These are phyloP conservation scores for Trachelus troglodyta DNA, from an alignment of 2,888 invertebrate genomes.

Conservation along the genomic window DNA sequence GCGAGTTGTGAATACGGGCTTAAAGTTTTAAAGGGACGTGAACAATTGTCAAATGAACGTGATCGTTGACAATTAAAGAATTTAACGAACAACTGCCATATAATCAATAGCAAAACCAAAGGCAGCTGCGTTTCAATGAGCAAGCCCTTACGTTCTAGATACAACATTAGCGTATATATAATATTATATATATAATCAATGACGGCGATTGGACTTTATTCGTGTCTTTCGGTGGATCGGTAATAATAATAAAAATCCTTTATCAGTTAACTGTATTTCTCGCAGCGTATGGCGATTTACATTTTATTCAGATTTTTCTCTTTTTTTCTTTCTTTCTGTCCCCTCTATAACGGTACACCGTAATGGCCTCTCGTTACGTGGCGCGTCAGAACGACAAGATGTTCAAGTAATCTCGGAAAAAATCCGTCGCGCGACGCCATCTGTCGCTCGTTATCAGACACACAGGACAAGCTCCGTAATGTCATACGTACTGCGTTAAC, in stretches of 20 bases:
- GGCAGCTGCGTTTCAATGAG: slow-evolving; percentile 31
- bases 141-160: slow-evolving; percentile 32
- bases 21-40: neutral
- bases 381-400: neutral
- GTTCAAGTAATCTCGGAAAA: neutral
- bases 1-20: no score
- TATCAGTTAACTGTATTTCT: neutral
- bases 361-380: neutral
- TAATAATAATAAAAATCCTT: neutral
- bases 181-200: slow-evolving; percentile 3
- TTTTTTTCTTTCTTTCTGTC: neutral
- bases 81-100: slow-evolving; percentile 6
- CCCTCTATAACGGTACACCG: neutral
- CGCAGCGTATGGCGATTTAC: neutral
- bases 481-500: neutral
- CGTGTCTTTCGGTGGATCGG: slow-evolving; percentile 11
- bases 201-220: neutral
- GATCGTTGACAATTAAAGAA: neutral
- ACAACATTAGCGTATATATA: neutral
- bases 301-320: neutral
- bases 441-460: neutral
- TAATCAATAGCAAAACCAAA: slow-evolving; percentile 8
- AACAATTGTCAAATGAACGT: slow-evolving; percentile 1
- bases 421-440: neutral
- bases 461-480: neutral